Percentiles rank a stretch among this genome's conserved stretches.
phyloP scores from a whole-genome alignment of 2,113 vertebrate species.

The Brachypteracias leptosomus region DNA sequence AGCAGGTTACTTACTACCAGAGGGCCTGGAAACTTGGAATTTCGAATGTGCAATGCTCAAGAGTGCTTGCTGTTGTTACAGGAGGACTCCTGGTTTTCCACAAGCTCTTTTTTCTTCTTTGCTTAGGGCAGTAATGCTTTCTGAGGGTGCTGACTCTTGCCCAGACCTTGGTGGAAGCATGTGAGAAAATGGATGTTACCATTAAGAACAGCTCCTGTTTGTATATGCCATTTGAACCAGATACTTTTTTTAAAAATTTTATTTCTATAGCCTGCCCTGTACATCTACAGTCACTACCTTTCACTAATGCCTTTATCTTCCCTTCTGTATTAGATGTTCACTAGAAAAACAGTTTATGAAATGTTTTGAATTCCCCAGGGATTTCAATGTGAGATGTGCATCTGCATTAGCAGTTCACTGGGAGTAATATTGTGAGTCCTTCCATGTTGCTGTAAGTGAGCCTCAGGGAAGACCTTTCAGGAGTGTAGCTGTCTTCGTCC shows the following conservation, averaged over 20 bases:
- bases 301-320: background rate
- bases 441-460: background rate
- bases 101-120: background rate
- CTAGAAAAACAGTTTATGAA: background rate
- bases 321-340: background rate
- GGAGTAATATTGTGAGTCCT: background rate
- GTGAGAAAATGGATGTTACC: background rate
- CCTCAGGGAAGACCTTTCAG: background rate
- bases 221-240: background rate
- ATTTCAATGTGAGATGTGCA: background rate
- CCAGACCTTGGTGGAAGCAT: background rate
- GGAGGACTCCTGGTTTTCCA: background rate
- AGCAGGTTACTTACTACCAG: background rate
- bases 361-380: background rate
- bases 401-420: no score
- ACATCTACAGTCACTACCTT: background rate
- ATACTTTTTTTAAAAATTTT: background rate
- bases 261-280: background rate
- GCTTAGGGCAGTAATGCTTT: background rate
- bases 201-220: background rate
- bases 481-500: background rate
- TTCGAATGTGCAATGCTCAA: background rate
- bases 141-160: background rate
- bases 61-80: background rate
- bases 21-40: background rate